A percentile compares a stretch with the other conserved stretches of the same genome.
phyloP scores from a whole-genome alignment of 2,888 invertebrate species.

The Erebia palarica region DNA sequence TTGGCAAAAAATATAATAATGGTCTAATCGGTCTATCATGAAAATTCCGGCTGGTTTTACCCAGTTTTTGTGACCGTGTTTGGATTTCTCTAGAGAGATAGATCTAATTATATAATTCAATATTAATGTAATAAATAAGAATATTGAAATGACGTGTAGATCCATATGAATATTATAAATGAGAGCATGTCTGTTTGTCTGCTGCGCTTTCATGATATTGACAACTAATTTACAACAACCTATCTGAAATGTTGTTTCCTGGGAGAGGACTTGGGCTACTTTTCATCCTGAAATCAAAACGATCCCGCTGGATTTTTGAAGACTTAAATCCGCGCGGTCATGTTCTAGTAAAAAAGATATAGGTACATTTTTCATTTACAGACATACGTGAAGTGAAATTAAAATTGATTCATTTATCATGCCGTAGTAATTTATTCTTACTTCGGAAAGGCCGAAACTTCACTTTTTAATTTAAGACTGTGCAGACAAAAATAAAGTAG shows the following conservation, averaged over 20 bases:
- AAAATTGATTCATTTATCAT: conserved; percentile 30
- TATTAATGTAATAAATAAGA: neutral
- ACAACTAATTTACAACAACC: no score
- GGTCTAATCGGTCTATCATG: neutral
- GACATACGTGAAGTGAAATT: conserved; percentile 1
- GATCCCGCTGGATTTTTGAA: no score
- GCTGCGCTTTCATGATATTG: no score
- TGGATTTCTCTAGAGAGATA: neutral
- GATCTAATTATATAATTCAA: neutral
- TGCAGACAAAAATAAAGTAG: conserved; percentile 60
- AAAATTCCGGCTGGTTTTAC: conserved; percentile 4
- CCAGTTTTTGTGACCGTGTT: neutral
- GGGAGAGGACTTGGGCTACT: no score
- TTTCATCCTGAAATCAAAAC: no score
- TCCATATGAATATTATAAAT: no score
- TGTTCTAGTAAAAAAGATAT: no score
- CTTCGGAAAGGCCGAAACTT: conserved; percentile 35
- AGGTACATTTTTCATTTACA: neutral
- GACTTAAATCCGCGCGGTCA: no score
- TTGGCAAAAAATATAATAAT: conserved; percentile 18
- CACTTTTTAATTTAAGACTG: conserved; percentile 48
- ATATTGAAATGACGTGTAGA: no score
- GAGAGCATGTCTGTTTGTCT: neutral
- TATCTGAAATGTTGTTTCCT: no score
- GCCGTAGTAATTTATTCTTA: conserved; percentile 29